phyloP scores from a whole-genome alignment of 2,797 vertebrate species.

The Enteromius viviparus region DNA sequence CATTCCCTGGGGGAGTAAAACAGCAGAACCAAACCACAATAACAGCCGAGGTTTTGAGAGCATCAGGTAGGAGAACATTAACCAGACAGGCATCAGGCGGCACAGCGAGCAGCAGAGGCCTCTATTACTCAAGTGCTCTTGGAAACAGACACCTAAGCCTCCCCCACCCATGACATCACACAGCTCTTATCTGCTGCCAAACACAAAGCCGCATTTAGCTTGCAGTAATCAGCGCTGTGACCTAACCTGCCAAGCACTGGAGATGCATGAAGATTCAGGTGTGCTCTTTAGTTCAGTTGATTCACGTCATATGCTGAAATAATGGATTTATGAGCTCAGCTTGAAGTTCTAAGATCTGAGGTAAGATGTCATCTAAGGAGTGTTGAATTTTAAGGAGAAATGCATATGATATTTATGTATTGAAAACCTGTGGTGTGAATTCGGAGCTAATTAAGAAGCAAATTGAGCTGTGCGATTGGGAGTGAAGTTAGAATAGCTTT shows the following conservation, averaged over 20 bases:
- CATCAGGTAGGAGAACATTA: conserved; percentile 56
- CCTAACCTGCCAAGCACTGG: conserved; percentile 68
- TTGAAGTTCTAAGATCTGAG: conserved; percentile 38
- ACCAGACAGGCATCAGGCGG: conserved; percentile 35
- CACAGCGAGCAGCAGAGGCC: conserved; percentile 24
- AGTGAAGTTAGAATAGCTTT: background rate
- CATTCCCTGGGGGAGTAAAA: conserved; percentile 1
- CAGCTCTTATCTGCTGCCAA: conserved; percentile 75
- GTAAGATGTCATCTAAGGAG: conserved; percentile 40
- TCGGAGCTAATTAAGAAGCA: background rate
- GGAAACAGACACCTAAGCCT: conserved; percentile 71
- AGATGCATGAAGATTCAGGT: conserved; percentile 73
- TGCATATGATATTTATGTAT: background rate
- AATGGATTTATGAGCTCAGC: conserved; percentile 33
- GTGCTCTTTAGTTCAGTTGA: conserved; percentile 64
- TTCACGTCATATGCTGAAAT: conserved; percentile 50
- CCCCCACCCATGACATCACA: conserved; percentile 73
- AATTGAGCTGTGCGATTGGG: background rate
- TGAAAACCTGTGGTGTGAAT: conserved; percentile 3
- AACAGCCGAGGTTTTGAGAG: background rate
- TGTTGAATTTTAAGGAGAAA: conserved; percentile 4
- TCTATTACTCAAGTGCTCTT: conserved; percentile 32
- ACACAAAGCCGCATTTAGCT: conserved; percentile 80
- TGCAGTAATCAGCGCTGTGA: conserved; percentile 70
- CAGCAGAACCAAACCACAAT: background rate